phyloP scores from a whole-genome alignment of 2,888 invertebrate species.

The Buathra laborator region DNA sequence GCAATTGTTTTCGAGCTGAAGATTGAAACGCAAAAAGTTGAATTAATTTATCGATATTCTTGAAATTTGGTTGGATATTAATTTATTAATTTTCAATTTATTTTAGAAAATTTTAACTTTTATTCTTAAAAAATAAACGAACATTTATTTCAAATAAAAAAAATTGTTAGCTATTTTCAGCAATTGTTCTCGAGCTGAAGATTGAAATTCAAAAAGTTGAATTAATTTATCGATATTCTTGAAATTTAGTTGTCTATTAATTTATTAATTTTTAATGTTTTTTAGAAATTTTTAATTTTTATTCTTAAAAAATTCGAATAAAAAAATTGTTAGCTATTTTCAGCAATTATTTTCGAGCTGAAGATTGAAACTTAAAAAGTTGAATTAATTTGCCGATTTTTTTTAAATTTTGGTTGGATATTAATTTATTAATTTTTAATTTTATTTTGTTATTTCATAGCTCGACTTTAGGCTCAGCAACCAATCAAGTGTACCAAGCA shows the following conservation, averaged over 20 bases:
- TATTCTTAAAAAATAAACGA: too few species aligned
- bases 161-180: background rate
- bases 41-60: background rate
- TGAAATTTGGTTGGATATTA: too few species aligned
- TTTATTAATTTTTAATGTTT: too few species aligned
- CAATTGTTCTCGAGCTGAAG: background rate
- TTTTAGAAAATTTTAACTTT: too few species aligned
- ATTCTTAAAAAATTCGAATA: too few species aligned
- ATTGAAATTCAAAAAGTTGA: background rate
- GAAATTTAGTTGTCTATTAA: too few species aligned
- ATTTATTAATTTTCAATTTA: too few species aligned
- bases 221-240: background rate
- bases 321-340: background rate
- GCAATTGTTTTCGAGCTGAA: background rate
- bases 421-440: background rate
- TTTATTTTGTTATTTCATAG: slow-evolving; percentile 82
- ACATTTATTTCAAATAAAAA: too few species aligned
- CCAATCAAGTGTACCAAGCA: slow-evolving; percentile 94
- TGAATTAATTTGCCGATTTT: slow-evolving; percentile 1
- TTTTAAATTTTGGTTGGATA: background rate
- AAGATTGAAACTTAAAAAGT: background rate
- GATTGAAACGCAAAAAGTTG: background rate
- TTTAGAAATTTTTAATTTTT: too few species aligned
- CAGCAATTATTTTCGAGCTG: background rate
- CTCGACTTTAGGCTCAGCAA: slow-evolving; percentile 91